Evolutionary conservation across 2,797 vertebrate genomes (phyloP).

Genomic region (Bucorvus abyssinicus): DNA sequence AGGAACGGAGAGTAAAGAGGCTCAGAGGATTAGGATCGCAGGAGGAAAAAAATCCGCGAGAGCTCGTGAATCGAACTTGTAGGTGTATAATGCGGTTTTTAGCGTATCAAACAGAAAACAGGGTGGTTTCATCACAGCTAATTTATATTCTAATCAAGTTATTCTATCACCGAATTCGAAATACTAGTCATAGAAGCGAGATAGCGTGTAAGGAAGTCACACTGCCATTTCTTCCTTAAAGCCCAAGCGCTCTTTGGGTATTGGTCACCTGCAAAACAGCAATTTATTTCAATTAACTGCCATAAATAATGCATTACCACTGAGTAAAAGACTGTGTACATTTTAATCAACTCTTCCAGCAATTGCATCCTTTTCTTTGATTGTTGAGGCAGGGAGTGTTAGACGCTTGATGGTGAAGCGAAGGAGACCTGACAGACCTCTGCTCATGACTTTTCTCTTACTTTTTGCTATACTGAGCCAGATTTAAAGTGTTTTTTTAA

Average conservation of each 20-base stretch:
- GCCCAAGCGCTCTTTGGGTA: not conserved
- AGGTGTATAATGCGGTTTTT: slow-evolving; percentile 41
- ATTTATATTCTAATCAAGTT: slow-evolving; percentile 58
- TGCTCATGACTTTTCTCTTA: not conserved
- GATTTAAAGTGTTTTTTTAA: not conserved
- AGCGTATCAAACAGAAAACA: slow-evolving; percentile 32
- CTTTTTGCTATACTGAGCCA: not conserved
- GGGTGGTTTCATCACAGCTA: slow-evolving; percentile 16
- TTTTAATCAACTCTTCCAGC: slow-evolving; percentile 59
- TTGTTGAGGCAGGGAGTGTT: not conserved
- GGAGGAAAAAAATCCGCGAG: not conserved
- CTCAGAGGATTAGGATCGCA: slow-evolving; percentile 14
- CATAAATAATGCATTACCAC: slow-evolving; percentile 42
- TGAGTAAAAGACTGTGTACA: slow-evolving; percentile 25
- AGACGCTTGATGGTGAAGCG: not conserved
- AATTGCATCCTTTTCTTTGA: not conserved
- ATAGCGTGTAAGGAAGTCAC: not conserved
- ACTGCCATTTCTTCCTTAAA: slow-evolving; percentile 12
- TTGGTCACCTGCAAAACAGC: slow-evolving; percentile 32
- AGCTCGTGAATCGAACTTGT: not conserved
- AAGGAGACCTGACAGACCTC: not conserved
- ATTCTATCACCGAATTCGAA: slow-evolving; percentile 47
- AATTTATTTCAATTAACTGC: slow-evolving; percentile 34
- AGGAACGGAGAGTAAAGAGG: not conserved
- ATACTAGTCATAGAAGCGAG: slow-evolving; percentile 8